Percentiles rank a stretch among this genome's conserved stretches.
Evolutionary conservation across 2,888 invertebrate genomes (phyloP).

Genomic region (Augiades crinisus): DNA sequence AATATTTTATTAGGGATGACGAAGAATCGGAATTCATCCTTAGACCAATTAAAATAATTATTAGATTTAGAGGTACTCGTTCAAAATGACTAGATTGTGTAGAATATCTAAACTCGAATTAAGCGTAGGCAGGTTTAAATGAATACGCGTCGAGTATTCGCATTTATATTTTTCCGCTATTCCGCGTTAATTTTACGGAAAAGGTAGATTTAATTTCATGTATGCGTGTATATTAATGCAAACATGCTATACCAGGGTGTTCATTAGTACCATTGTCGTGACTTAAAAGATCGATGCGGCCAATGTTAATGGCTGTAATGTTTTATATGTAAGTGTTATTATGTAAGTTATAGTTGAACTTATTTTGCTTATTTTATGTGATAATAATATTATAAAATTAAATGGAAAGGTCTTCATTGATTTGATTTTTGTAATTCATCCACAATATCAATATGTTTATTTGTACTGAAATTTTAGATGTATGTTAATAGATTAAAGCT

Average conservation of each 20-base stretch:
- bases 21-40: constrained; percentile 59
- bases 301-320: constrained; percentile 10
- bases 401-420: neutral
- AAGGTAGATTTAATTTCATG: neutral
- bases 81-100: constrained; percentile 9
- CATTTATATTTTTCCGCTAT: neutral
- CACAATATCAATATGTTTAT: too few species aligned
- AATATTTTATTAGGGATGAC: constrained; percentile 74
- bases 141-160: constrained; percentile 5
- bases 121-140: constrained; percentile 12
- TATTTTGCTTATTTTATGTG: neutral
- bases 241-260: constrained; percentile 11
- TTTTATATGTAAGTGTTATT: neutral
- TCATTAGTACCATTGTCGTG: constrained; percentile 15
- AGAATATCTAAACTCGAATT: neutral
- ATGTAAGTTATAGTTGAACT: constrained; percentile 4
- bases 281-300: constrained; percentile 9
- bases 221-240: neutral
- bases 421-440: neutral
- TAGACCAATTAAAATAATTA: constrained; percentile 51
- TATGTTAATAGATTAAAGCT: neutral
- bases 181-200: neutral
- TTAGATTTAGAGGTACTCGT: constrained; percentile 24
- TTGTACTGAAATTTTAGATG: too few species aligned
- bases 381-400: neutral